Conservation (phyloP, 2,888 invertebrate genomes). For the Adela reaumurella region DNA sequence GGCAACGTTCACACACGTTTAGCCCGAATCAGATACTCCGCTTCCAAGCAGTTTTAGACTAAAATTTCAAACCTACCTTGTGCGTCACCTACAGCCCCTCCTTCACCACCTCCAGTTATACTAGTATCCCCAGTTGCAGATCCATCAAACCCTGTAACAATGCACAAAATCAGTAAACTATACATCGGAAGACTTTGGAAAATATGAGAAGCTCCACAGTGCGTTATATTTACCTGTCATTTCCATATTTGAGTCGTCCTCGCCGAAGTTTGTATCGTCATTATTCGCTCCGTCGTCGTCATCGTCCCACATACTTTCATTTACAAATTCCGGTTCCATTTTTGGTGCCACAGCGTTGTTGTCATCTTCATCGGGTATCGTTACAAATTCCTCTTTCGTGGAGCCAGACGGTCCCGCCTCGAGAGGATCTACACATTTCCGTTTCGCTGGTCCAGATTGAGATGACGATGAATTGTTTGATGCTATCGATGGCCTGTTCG, state of each 20-base stretch:
- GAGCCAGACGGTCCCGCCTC: slow-evolving; percentile 59
- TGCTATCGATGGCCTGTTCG: slow-evolving; percentile 62
- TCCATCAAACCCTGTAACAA: slow-evolving; percentile 42
- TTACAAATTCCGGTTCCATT: slow-evolving; percentile 65
- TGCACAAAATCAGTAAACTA: not conserved
- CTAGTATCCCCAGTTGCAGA: slow-evolving; percentile 50
- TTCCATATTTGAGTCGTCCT: slow-evolving; percentile 64
- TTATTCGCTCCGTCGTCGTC: slow-evolving; percentile 62
- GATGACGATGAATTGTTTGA: slow-evolving; percentile 57
- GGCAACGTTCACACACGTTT: not conserved
- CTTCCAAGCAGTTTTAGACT: not conserved
- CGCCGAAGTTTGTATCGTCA: slow-evolving; percentile 61
- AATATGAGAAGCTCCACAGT: too few relatives aligned
- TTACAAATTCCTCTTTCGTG: slow-evolving; percentile 51
- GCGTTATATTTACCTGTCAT: slow-evolving; percentile 42
- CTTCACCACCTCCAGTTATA: slow-evolving; percentile 47
- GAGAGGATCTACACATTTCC: slow-evolving; percentile 58
- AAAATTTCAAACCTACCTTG: slow-evolving; percentile 47
- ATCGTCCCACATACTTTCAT: slow-evolving; percentile 57
- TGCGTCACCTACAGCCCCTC: slow-evolving; percentile 53
- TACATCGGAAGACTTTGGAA: not conserved
- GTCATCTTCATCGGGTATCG: slow-evolving; percentile 52
- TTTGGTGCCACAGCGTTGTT: slow-evolving; percentile 60
- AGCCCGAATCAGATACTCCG: not conserved
- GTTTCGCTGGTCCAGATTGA: slow-evolving; percentile 56